Evolutionary conservation across 92 coral and sea anemone genomes (phyloP).

Genomic region (Micromussa lordhowensis): DNA sequence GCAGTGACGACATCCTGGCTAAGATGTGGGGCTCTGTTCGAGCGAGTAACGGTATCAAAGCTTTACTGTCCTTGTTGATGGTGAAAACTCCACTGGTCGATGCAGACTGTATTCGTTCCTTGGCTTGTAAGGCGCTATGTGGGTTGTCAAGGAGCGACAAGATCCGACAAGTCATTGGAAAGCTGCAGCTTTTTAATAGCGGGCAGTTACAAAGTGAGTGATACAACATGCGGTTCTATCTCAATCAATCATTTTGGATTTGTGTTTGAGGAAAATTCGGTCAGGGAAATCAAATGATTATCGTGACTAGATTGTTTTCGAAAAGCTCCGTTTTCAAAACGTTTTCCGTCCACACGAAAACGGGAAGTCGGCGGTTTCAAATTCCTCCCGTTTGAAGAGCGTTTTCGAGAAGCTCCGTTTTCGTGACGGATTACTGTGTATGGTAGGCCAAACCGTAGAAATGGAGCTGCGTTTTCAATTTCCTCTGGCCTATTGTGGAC

Average conservation of each 20-base stretch:
- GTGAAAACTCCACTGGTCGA: slow-evolving; percentile 94
- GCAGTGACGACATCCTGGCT: slow-evolving; percentile 60
- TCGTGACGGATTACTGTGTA: too few relatives aligned
- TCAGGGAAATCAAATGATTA: too few relatives aligned
- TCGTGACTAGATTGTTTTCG: too few relatives aligned
- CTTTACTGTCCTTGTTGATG: slow-evolving; percentile 83
- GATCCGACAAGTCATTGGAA: slow-evolving; percentile 94
- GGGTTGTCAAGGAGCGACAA: slow-evolving; percentile 94
- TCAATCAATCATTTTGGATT: not conserved
- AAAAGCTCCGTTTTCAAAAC: too few relatives aligned
- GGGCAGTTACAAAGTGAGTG: slow-evolving; percentile 96
- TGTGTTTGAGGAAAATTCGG: too few relatives aligned
- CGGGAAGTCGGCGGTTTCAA: too few relatives aligned
- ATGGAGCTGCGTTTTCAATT: too few relatives aligned
- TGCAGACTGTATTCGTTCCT: slow-evolving; percentile 92
- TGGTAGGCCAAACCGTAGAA: too few relatives aligned
- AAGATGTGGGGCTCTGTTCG: slow-evolving; percentile 94
- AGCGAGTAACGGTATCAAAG: slow-evolving; percentile 90
- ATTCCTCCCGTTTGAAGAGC: too few relatives aligned
- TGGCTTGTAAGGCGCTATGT: slow-evolving; percentile 95
- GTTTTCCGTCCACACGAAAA: too few relatives aligned
- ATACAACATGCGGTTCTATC: not conserved
- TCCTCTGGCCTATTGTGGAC: too few relatives aligned
- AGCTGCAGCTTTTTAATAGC: slow-evolving; percentile 89
- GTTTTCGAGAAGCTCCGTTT: too few relatives aligned